phyloP scores from a whole-genome alignment of 2,888 invertebrate genomes.

The Tetramorium bicarinatum region DNA sequence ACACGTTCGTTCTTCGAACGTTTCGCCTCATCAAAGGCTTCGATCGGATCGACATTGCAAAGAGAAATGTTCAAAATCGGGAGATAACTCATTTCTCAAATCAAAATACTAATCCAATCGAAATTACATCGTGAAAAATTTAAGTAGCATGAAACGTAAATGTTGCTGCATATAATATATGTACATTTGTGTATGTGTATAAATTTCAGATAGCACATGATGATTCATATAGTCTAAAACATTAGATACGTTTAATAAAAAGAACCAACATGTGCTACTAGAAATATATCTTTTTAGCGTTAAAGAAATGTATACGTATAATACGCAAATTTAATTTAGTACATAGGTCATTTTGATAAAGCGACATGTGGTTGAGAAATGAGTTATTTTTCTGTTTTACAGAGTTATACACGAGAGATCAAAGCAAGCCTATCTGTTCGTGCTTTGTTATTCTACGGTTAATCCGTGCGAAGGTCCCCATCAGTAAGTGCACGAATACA shows the following conservation, averaged over 20 bases:
- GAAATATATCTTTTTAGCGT: background rate
- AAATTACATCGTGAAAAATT: background rate
- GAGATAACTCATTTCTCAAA: conserved; percentile 24
- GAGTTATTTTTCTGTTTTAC: background rate
- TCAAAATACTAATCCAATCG: background rate
- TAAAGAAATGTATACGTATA: background rate
- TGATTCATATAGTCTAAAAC: too few species aligned
- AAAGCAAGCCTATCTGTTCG: conserved; percentile 57
- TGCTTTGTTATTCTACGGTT: conserved; percentile 81
- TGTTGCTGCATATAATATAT: background rate
- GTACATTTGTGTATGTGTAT: background rate
- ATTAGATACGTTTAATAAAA: too few species aligned
- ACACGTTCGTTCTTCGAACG: conserved; percentile 16
- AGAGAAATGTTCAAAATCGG: background rate
- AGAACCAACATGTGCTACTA: too few species aligned
- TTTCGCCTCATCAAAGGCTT: conserved; percentile 31
- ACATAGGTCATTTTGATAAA: background rate
- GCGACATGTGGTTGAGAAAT: background rate
- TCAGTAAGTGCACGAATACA: conserved; percentile 83
- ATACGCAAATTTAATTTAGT: background rate
- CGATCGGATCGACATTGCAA: background rate
- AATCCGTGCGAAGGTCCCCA: conserved; percentile 78
- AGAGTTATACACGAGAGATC: conserved; percentile 53
- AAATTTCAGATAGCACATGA: too few species aligned
- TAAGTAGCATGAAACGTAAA: background rate